phyloP scores from a whole-genome alignment of 1,140 invertebrate species.

The Heliconius melpomene region DNA sequence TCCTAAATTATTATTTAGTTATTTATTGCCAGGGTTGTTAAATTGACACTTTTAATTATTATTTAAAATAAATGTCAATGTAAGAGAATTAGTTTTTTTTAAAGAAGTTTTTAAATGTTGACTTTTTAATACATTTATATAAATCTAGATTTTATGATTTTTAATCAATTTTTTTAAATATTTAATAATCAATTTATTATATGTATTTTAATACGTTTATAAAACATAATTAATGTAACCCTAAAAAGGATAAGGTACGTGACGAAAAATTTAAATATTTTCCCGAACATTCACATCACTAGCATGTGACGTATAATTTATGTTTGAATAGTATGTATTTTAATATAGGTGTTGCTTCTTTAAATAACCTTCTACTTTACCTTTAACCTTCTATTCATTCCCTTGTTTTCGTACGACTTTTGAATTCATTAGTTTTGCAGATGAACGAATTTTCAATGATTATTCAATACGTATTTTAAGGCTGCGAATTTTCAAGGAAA shows the following conservation, averaged over 20 bases:
- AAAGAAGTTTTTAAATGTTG: neutral
- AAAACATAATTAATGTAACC: neutral
- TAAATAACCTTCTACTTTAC: neutral
- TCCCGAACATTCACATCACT: conserved; percentile 21
- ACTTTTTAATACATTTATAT: too few species aligned
- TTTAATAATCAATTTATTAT: neutral
- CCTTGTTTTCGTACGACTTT: conserved; percentile 30
- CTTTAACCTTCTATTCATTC: conserved; percentile 22
- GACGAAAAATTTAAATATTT: conserved; percentile 26
- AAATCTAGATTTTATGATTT: too few species aligned
- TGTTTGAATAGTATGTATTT: neutral
- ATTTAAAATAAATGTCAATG: too few species aligned
- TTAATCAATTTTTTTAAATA: neutral
- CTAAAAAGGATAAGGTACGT: neutral
- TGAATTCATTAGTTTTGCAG: conserved; percentile 29
- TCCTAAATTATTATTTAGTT: neutral
- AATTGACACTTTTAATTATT: neutral
- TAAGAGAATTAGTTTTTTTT: neutral
- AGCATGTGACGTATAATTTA: neutral
- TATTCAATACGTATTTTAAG: neutral
- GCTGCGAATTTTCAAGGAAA: neutral
- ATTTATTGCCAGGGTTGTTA: neutral
- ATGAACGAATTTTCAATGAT: conserved; percentile 16
- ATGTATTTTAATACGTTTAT: neutral
- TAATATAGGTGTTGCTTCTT: conserved; percentile 2